Percentiles rank a stretch among this genome's conserved stretches.
These are phyloP conservation scores for Progne subis DNA, from an alignment of 2,113 vertebrate genomes.

Conservation along the genomic window DNA sequence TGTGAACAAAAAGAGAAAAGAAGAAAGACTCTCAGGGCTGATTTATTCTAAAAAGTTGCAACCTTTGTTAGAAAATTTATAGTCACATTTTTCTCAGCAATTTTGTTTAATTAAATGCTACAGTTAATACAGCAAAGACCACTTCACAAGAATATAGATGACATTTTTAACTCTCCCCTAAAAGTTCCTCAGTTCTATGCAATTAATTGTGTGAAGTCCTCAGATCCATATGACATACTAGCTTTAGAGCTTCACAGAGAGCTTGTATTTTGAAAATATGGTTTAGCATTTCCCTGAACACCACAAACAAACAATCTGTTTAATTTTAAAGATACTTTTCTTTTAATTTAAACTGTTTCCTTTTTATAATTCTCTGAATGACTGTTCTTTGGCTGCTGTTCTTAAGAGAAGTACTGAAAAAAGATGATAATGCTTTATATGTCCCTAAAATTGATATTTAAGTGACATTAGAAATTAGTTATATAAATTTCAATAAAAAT, in stretches of 20 bases:
- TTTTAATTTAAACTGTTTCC: accelerated
- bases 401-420: not conserved
- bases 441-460: not conserved
- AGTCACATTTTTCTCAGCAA: not conserved
- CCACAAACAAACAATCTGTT: not conserved
- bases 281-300: not conserved
- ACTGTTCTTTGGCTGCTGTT: not conserved
- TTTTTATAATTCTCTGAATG: not conserved
- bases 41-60: not conserved
- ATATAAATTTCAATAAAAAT: not conserved
- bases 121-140: not conserved
- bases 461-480: not conserved
- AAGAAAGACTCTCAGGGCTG: not conserved
- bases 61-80: not conserved
- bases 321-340: not conserved
- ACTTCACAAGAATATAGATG: not conserved
- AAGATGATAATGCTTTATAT: not conserved
- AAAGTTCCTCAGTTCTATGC: not conserved
- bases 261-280: not conserved
- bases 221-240: not conserved
- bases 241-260: not conserved
- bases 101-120: not conserved
- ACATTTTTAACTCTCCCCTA: not conserved
- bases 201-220: not conserved
- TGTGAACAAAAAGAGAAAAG: not conserved